Evolutionary conservation across 2,888 invertebrate species (phyloP), one percentile per base, ranked within the genome.

Genomic region (Endomychus coccineus): DNA sequence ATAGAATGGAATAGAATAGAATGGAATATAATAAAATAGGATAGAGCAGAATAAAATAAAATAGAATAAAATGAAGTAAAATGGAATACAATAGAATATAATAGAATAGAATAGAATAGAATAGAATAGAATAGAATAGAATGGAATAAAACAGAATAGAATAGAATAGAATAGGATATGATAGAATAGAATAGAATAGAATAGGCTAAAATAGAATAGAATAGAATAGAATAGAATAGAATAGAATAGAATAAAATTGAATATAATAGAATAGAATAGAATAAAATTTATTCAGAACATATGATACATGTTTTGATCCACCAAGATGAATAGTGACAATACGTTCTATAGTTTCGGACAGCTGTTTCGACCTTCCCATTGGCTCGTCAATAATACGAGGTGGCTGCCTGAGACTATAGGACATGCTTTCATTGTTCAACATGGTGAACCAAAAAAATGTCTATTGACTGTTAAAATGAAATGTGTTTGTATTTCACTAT

Each of bases 211-310:
- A 22, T 27, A 14, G 33, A 39, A 21, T 13, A 12, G 39, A 39
- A 23, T 29, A 14, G 27, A 39, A 21, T 34, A 19, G 27, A 39
- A 23, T 34, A 22, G 39, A 39, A 21, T 34, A 19, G 34, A 39
- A 22, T 39, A 22, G 23, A 39, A 27, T 39, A 13, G 39, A 39
- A 17, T 34, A 27, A 29, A 39, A 34, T 34, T 21, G 39, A 34
- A 23, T 34, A 5, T 34, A 39, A 28, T 39, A 2, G 28, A 23
- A 16, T 24, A 3, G 33, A 33, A 7, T 33, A 3, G 33, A 28
- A 22, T 34, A 19, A 28, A 34, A 22, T 39, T n/a, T n/a, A n/a
- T n/a, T n/a, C n/a, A n/a, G n/a, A n/a, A n/a, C n/a, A n/a, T n/a
- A n/a, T n/a, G n/a, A n/a, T n/a, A n/a, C n/a, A n/a, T n/a, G n/a